Conservation (phyloP, 1,140 invertebrate species). For the Zaprionus capensis region DNA sequence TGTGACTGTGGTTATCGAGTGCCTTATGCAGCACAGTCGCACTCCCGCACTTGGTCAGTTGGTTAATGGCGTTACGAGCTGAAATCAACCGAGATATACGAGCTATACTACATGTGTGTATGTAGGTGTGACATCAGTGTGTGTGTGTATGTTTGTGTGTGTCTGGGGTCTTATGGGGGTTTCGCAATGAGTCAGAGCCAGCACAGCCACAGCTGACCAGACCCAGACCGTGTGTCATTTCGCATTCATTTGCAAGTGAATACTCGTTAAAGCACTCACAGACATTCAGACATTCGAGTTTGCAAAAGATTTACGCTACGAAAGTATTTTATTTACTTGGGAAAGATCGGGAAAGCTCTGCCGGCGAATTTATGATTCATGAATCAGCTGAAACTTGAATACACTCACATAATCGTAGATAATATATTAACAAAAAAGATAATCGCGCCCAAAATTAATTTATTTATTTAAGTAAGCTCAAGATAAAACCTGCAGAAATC, state of each 20-base stretch:
- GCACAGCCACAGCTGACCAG: neutral
- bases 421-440: neutral
- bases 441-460: neutral
- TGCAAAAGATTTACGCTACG: neutral
- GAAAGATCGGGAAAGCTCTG: neutral
- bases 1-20: slow-evolving; percentile 9
- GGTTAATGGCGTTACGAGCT: slow-evolving; percentile 32
- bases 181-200: neutral
- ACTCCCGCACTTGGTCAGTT: slow-evolving; percentile 48
- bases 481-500: neutral
- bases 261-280: neutral
- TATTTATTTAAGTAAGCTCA: neutral
- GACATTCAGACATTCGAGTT: neutral
- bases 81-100: neutral
- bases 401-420: neutral
- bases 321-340: neutral
- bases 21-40: slow-evolving; percentile 14
- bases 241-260: slow-evolving; percentile 7
- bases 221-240: neutral
- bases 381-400: neutral
- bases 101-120: too few relatives aligned
- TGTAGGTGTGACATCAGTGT: neutral
- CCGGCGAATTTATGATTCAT: neutral
- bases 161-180: neutral
- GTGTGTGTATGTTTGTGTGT: neutral